Evolutionary conservation across 37 sponge, comb jelly and placozoan species (phyloP), one percentile per base, ranked within the genome.

Genomic region (Diacarnus erythraeanus): DNA sequence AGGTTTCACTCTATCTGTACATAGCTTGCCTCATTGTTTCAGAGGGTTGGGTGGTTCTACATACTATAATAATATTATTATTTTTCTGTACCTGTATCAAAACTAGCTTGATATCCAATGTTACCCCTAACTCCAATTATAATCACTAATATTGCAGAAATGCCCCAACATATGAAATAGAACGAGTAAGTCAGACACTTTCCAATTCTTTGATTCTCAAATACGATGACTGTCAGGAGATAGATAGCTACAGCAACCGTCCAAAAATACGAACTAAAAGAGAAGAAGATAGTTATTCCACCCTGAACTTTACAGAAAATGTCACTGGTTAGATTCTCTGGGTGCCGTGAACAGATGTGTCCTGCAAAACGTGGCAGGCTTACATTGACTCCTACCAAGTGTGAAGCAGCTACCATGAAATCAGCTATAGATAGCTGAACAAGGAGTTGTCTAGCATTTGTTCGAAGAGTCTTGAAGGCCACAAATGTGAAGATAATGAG

Each of bases 371-470:
- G 54, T 71, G 67, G 66, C 30, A 80, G 65, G 57, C 80, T 31
- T 8, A 80, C 73, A 18, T 38, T 58, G 10, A 78, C 34, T 27
- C 92, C 92, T 20, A 83, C 42, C 23, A 91, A 44, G 26, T 83
- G 75, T 12, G 92, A 72, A 2, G n/a, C 22, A 21, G 92, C 87
- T 8, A 86, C 65, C 0, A 83, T 6, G 18, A 91, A 57, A 83
- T 91, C 92, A 15, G 88, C 83, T 22, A 83, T 42, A 36, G 92
- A 91, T 41, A 91, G 87, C 41, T 91, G 64, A 27, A 91, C 83
- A 9, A 91, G 74, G 30, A 86, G 34, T 54, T 77, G 77, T 34
- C 92, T 60, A 12, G 83, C 80, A 1, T 22, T 47, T 15, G 87
- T 91, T 15, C 92, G 74, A 25, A 91, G 35, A 17, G 83, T 70